Conservation (phyloP, 1,140 invertebrate species). For the Araneus ventricosus region DNA sequence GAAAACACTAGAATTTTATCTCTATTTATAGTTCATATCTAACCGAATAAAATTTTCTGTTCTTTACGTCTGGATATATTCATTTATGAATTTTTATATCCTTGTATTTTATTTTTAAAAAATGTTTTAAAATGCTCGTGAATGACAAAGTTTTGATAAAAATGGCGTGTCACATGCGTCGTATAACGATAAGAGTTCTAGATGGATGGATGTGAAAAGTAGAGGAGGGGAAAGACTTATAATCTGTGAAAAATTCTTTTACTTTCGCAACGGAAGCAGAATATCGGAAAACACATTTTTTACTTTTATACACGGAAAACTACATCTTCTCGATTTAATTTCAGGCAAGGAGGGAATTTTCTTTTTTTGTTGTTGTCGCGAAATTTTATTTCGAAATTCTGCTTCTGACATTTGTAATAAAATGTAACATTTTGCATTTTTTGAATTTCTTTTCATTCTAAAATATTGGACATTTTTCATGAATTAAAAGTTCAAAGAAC, state of each 20-base stretch:
- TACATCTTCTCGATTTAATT: conserved; percentile 36
- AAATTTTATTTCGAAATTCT: neutral
- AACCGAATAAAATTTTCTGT: too few species aligned
- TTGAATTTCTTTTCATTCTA: neutral
- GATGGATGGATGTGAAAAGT: neutral
- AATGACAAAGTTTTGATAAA: conserved; percentile 2
- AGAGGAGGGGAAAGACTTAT: neutral
- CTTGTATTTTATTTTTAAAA: neutral
- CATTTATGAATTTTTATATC: neutral
- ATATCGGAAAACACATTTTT: neutral
- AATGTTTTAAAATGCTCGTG: neutral
- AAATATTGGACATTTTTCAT: neutral
- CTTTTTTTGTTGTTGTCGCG: neutral
- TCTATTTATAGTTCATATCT: too few species aligned
- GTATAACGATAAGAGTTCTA: neutral
- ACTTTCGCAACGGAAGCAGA: neutral
- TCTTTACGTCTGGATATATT: neutral
- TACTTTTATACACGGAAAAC: neutral
- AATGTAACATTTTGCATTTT: neutral
- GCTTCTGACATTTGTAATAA: neutral
- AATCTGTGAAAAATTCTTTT: conserved; percentile 31
- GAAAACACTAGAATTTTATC: too few species aligned
- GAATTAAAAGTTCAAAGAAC: neutral
- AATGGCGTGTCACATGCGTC: neutral
- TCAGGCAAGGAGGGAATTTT: neutral